A percentile compares a stretch with the other conserved stretches of the same genome.
phyloP scores from a whole-genome alignment of 2,888 invertebrate genomes.

The Anoplius nigerrimus region DNA sequence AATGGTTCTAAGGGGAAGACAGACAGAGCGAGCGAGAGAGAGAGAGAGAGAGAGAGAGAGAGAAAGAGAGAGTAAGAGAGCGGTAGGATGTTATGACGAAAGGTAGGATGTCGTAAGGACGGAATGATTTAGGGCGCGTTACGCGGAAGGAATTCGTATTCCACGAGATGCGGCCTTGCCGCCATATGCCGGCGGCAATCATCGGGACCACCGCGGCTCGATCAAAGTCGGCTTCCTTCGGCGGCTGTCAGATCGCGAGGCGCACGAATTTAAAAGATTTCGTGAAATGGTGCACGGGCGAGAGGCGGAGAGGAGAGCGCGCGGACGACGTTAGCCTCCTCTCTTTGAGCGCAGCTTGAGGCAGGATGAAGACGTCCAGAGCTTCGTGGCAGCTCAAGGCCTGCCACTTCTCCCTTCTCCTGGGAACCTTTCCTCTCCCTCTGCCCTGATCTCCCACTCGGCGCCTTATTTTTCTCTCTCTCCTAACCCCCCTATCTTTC shows the following conservation, averaged over 20 bases:
- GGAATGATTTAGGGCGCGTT: constrained; percentile 5
- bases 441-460: constrained; percentile 24
- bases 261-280: constrained; percentile 59
- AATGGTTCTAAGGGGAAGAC: background rate
- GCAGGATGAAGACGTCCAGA: constrained; percentile 74
- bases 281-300: constrained; percentile 51
- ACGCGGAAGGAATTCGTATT: constrained; percentile 38
- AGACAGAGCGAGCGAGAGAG: too few species aligned
- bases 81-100: background rate
- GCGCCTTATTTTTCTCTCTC: constrained; percentile 25
- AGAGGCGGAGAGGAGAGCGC: constrained; percentile 29
- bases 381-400: constrained; percentile 75
- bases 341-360: constrained; percentile 61
- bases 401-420: constrained; percentile 67
- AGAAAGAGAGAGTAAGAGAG: background rate
- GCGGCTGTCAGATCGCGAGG: constrained; percentile 26
- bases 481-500: constrained; percentile 19
- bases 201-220: constrained; percentile 29
- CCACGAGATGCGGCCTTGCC: constrained; percentile 28
- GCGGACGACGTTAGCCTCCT: constrained; percentile 42
- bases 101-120: background rate
- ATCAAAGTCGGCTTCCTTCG: constrained; percentile 55
- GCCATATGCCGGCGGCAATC: constrained; percentile 32
- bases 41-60: background rate
- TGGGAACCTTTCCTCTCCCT: constrained; percentile 48